A percentile compares a stretch with the other conserved stretches of the same genome.
These are phyloP conservation scores for Neotragus pygmaeus DNA, from an alignment of 2,113 vertebrate species.

Conservation along the genomic window DNA sequence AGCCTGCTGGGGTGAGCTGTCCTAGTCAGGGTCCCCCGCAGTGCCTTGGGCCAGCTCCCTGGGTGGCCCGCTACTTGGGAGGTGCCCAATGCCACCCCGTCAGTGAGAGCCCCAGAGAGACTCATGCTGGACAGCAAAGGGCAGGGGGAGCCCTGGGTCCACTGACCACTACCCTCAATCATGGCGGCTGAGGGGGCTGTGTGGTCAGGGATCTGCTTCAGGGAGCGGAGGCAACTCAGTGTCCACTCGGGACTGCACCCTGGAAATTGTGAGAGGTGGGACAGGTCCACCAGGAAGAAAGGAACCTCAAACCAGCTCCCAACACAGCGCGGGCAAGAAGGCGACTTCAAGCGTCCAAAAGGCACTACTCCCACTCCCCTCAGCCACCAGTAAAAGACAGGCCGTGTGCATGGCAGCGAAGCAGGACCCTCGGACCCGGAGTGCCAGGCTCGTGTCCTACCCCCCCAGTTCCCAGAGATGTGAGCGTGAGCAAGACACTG, in stretches of 20 bases:
- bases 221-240: neutral
- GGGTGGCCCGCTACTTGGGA: neutral
- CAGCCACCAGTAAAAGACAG: neutral
- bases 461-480: neutral
- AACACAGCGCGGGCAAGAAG: fast-evolving
- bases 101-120: neutral
- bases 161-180: neutral
- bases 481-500: neutral
- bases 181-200: neutral
- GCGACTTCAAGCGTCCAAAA: neutral
- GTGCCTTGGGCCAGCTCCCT: neutral
- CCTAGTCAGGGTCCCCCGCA: neutral
- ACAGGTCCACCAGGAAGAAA: neutral
- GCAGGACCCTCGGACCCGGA: neutral
- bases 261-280: neutral
- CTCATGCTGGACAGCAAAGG: neutral
- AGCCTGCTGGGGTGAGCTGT: neutral
- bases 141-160: neutral
- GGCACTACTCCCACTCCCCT: neutral
- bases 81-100: neutral
- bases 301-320: neutral
- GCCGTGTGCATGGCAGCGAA: fast-evolving
- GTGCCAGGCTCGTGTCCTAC: no score
- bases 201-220: neutral
- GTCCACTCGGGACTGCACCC: neutral